Evolutionary conservation across 2,797 vertebrate genomes (phyloP).

Genomic region (Sebastes steindachneri): DNA sequence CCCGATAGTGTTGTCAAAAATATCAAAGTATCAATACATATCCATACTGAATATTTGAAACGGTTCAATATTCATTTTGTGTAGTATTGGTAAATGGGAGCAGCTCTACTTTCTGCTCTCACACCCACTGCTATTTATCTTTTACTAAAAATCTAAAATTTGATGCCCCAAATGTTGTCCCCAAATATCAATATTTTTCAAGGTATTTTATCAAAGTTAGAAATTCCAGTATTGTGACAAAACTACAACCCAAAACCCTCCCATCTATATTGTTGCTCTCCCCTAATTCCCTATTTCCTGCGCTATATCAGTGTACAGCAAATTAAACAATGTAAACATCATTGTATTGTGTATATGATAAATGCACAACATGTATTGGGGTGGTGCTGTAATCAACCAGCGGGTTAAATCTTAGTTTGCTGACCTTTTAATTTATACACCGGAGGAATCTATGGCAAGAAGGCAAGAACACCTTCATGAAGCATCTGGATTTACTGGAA

Average conservation of each 20-base stretch:
- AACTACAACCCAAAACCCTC: not conserved
- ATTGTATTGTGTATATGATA: not conserved
- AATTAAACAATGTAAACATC: not conserved
- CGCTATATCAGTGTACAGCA: not conserved
- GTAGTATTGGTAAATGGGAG: no score
- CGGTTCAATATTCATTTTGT: rapidly evolving
- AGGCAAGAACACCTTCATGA: not conserved
- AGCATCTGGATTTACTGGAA: not conserved
- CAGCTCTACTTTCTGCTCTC: no score
- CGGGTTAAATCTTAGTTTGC: no score
- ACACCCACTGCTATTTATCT: no score
- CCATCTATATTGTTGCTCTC: not conserved
- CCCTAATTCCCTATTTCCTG: not conserved
- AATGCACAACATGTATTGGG: not conserved
- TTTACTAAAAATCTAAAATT: no score
- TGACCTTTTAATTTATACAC: not conserved
- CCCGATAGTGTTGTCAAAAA: no score
- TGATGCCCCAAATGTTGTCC: no score
- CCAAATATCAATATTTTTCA: no score
- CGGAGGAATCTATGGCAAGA: not conserved
- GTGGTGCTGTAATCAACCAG: not conserved
- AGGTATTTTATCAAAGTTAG: no score
- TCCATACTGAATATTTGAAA: no score
- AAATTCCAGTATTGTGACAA: no score
- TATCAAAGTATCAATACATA: no score